phyloP scores from a whole-genome alignment of 2,113 vertebrate genomes.

The Anoplopoma fimbria region DNA sequence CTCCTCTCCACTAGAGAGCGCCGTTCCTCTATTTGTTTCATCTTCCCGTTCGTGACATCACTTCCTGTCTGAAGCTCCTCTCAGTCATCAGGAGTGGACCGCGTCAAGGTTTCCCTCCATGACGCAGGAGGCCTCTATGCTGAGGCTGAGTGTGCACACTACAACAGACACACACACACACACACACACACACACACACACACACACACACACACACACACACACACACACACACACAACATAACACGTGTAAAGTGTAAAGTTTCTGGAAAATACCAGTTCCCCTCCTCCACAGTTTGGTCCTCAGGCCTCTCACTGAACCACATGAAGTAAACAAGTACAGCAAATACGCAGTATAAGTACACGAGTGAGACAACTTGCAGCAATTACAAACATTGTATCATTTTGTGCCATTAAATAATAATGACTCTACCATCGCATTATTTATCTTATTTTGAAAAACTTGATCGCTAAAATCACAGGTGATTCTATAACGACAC shows the following conservation, averaged over 20 bases:
- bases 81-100: background rate
- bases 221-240: background rate
- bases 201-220: background rate
- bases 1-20: background rate
- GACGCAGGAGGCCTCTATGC: background rate
- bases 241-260: background rate
- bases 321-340: too few species aligned
- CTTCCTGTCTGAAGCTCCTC: conserved; percentile 2
- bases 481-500: too few species aligned
- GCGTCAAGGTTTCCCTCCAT: background rate
- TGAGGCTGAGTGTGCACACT: background rate
- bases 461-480: too few species aligned
- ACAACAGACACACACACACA: background rate
- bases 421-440: too few species aligned
- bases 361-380: too few species aligned
- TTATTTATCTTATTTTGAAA: too few species aligned
- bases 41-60: background rate
- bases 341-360: too few species aligned
- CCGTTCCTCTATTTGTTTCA: background rate
- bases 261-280: background rate
- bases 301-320: too few species aligned
- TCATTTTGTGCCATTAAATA: too few species aligned
- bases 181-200: background rate
- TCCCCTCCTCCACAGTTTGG: too few species aligned
- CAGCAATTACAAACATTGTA: too few species aligned